Base-by-base conservation (phyloP, 2,888 invertebrate genomes). In the Sceliomorpha sp. region DNA sequence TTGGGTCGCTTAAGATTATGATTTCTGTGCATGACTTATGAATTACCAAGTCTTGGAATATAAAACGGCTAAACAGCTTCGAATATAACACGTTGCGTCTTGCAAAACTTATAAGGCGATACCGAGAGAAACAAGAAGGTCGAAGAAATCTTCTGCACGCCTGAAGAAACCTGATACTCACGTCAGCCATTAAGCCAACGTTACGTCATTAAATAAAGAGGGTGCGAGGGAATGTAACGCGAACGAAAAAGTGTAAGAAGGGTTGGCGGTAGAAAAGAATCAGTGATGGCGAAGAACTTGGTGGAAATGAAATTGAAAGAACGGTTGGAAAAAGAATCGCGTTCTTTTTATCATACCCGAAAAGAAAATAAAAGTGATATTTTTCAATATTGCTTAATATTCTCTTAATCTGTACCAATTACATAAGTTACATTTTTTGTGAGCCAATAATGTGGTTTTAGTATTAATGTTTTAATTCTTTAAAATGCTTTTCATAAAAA, bases 151-250 rank as follows among this genome's bases (percentile, higher is more conserved):
- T 79, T 82, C 81, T 81, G 82, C 81, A 81, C 80, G 80, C 83
- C 82, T 78, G 75, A 77, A 74, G 85, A 82, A 84, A 84, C 76
- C 71, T 74, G 80, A 83, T 83, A 83, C 76, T 76, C 75, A 71
- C 77, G 78, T 77, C 78, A 74, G 75, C 80, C 77, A 81, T 82
- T 83, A 81, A 79, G 78, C 72, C 76, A 76, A 44, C 51, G 59
- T 67, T 66, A 51, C 60, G 56, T 60, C 66, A 53, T 73, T 67
- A 69, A 62, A 68, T 42, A 53, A 60, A 60, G 50, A 59, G 44
- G 48, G 63, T 50, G 67, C 45, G 66, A 70, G 67, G 60, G 36
- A 60, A 50, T 26, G 47, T 58, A 24, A 37, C 27, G 53, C 15
- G 60, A 42, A 66, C 47, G 42, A 71, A 58, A 59, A 40, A 37